These are phyloP conservation scores for Ochlodes sylvanus DNA, from an alignment of 2,888 invertebrate species.

Conservation along the genomic window DNA sequence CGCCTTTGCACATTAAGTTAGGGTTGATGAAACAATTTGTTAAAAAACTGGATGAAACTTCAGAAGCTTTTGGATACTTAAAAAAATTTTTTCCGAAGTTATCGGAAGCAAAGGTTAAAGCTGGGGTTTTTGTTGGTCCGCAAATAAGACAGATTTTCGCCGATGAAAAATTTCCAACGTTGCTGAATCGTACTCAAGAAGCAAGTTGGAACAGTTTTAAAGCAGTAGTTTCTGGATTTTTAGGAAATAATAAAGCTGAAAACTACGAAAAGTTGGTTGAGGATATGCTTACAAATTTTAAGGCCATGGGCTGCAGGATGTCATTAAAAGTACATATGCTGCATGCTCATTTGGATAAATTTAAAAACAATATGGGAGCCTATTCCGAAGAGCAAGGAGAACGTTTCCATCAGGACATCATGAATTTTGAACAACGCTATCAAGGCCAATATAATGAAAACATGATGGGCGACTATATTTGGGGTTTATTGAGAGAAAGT, in stretches of 20 bases:
- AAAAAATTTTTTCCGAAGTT: neutral
- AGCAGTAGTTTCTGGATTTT: no score
- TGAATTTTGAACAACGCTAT: constrained; percentile 41
- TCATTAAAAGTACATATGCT: no score
- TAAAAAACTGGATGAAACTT: neutral
- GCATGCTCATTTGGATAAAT: no score
- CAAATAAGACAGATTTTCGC: neutral
- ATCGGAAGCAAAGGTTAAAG: neutral
- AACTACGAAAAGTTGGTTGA: no score
- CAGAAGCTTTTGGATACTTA: neutral
- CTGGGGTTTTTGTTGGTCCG: neutral
- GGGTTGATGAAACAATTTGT: neutral
- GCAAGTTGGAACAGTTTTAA: no score
- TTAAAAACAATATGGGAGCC: no score
- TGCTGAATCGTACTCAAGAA: neutral
- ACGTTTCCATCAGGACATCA: constrained; percentile 43
- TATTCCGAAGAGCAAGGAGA: constrained; percentile 41
- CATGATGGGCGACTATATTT: no score
- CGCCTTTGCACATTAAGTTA: constrained; percentile 42
- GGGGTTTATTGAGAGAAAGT: constrained; percentile 42
- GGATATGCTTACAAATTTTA: no score
- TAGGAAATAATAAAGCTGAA: no score
- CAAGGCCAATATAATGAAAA: constrained; percentile 42
- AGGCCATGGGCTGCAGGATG: no score
- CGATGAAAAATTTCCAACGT: neutral